Conservation (phyloP, 2,888 invertebrate genomes). For the Drosophila tanythrix region DNA sequence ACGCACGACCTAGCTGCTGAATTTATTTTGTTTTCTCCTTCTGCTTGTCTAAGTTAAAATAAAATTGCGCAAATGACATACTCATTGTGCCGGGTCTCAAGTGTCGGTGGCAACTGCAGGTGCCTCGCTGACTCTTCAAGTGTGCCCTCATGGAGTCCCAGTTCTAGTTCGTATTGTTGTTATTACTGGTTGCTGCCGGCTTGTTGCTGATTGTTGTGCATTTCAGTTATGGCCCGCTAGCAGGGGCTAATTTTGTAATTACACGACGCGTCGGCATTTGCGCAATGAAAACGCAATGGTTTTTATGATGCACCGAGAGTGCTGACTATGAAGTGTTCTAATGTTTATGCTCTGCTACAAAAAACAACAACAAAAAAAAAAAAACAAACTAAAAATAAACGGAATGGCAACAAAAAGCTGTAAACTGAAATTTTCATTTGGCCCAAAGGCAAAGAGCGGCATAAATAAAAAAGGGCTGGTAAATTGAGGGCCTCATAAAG, state of each 20-base stretch:
- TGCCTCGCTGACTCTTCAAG: constrained; percentile 61
- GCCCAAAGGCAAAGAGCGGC: constrained; percentile 41
- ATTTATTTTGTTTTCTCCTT: constrained; percentile 12
- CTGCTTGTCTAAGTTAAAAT: constrained; percentile 32
- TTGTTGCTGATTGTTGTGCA: constrained; percentile 41
- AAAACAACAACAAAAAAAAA: constrained; percentile 1
- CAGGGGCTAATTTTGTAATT: constrained; percentile 76
- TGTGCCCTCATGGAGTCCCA: constrained; percentile 58
- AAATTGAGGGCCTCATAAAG: constrained; percentile 66
- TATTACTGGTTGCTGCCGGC: constrained; percentile 13
- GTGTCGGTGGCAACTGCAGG: constrained; percentile 63
- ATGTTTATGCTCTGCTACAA: constrained; percentile 33
- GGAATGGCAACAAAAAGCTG: constrained; percentile 55
- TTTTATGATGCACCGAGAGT: constrained; percentile 52
- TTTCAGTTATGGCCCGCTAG: constrained; percentile 69
- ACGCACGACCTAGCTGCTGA: not conserved
- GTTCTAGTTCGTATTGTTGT: constrained; percentile 30
- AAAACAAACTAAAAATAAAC: not conserved
- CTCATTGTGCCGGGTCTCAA: constrained; percentile 58
- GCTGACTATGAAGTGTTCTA: constrained; percentile 37
- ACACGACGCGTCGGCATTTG: constrained; percentile 64
- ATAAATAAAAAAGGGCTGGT: constrained; percentile 50
- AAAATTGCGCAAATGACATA: constrained; percentile 63
- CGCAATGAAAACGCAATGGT: constrained; percentile 57
- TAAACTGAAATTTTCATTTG: constrained; percentile 62